Conservation (phyloP, 2,797 vertebrate species). For the Pithecia hirsuta region DNA sequence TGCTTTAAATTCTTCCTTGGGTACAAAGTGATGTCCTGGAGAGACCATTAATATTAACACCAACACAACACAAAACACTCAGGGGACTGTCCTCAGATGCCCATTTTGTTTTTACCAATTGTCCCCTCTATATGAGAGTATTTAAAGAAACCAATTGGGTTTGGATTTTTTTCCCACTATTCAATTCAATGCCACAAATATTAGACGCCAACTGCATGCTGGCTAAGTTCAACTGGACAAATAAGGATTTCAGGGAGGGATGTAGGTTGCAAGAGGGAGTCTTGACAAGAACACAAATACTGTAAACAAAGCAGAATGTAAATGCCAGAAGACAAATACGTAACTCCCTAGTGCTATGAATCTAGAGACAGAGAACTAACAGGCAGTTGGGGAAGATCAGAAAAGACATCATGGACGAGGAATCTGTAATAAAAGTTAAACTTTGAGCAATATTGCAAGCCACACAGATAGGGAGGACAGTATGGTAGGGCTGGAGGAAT, state of each 20-base stretch:
- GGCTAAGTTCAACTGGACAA: neutral
- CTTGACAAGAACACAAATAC: neutral
- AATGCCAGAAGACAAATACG: neutral
- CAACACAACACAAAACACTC: neutral
- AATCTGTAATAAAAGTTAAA: neutral
- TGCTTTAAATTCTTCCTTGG: neutral
- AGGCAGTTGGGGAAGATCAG: neutral
- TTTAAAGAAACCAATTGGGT: neutral
- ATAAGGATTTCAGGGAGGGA: neutral
- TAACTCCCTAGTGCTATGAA: neutral
- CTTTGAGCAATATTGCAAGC: neutral
- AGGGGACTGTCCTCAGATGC: neutral
- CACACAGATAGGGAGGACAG: neutral
- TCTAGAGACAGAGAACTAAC: neutral
- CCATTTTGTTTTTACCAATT: neutral
- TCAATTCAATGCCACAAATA: neutral
- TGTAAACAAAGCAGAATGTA: neutral
- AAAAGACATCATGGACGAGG: neutral
- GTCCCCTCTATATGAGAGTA: neutral
- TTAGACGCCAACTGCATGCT: neutral
- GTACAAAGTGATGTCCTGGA: neutral
- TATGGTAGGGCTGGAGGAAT: neutral
- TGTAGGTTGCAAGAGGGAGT: neutral
- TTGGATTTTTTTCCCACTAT: neutral
- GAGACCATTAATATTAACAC: neutral